Percentiles rank a stretch among this genome's conserved stretches.
These are phyloP conservation scores for Eledone cirrhosa DNA, from an alignment of 2,888 invertebrate species.

Conservation along the genomic window DNA sequence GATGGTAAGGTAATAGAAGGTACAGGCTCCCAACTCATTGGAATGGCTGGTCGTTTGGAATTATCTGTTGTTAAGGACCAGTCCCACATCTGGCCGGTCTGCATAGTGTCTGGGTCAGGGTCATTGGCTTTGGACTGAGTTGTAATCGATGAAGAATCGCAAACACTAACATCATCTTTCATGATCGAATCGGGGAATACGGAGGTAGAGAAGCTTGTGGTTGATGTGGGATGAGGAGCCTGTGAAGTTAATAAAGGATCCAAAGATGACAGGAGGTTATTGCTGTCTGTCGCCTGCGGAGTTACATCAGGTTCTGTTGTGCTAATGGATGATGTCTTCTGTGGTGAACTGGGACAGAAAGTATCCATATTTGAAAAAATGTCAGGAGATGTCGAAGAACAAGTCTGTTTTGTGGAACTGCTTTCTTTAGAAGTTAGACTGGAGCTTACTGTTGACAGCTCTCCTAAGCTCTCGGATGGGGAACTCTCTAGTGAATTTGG, in stretches of 20 bases:
- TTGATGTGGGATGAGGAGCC: neutral
- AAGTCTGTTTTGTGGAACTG: neutral
- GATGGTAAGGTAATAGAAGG: neutral
- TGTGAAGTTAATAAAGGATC: neutral
- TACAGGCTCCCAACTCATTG: conserved; percentile 10
- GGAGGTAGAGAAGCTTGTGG: neutral
- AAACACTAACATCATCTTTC: neutral
- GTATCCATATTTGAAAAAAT: conserved; percentile 33
- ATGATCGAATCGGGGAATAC: conserved; percentile 2
- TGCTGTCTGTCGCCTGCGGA: neutral
- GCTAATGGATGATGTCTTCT: neutral
- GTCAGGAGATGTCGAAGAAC: conserved; percentile 19
- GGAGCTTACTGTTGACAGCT: neutral
- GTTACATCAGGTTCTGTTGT: neutral
- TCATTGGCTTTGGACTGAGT: conserved; percentile 19
- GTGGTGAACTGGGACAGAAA: conserved; percentile 19
- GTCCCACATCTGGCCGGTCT: neutral
- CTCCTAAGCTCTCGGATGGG: conserved; percentile 10
- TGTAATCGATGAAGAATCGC: conserved; percentile 7
- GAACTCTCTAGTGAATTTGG: conserved; percentile 29
- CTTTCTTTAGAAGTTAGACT: conserved; percentile 3
- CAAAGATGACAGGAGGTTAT: neutral
- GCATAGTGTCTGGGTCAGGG: neutral
- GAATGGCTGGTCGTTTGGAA: neutral
- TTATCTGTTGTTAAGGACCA: neutral